phyloP scores from a whole-genome alignment of 2,888 invertebrate genomes.

The Scaptomyza polygonia region DNA sequence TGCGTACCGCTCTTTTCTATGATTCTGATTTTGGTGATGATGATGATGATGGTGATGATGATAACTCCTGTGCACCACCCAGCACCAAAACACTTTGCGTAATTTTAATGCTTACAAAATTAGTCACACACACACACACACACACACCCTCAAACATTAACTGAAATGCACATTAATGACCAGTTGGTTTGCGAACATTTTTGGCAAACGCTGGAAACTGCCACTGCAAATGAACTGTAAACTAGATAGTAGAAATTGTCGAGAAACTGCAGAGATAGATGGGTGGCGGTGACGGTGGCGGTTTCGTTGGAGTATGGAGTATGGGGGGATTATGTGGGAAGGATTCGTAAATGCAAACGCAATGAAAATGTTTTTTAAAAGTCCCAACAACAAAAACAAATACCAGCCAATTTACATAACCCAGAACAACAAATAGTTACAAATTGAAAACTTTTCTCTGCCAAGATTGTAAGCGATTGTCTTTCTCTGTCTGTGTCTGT shows the following conservation, averaged over 20 bases:
- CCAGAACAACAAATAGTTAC: constrained; percentile 79
- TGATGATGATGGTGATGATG: constrained; percentile 35
- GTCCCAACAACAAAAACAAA: constrained; percentile 49
- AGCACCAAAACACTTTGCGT: constrained; percentile 55
- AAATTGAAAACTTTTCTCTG: constrained; percentile 76
- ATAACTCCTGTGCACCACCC: constrained; percentile 15
- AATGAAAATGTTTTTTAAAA: constrained; percentile 66
- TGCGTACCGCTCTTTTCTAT: constrained; percentile 31
- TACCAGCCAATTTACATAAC: constrained; percentile 74
- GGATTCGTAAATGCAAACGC: constrained; percentile 50
- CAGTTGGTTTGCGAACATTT: constrained; percentile 55
- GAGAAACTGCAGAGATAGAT: neutral
- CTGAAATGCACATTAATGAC: constrained; percentile 64
- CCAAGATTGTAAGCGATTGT: constrained; percentile 79
- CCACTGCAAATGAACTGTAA: constrained; percentile 74
- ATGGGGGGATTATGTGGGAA: neutral
- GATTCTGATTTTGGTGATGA: constrained; percentile 35
- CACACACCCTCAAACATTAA: constrained; percentile 29
- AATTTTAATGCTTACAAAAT: constrained; percentile 60
- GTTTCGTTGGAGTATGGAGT: neutral
- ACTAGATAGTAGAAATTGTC: constrained; percentile 47
- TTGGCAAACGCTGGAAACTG: constrained; percentile 58
- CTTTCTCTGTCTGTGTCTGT: constrained; percentile 22
- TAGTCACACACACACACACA: constrained; percentile 51
- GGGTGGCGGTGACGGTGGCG: neutral